Base-by-base conservation (phyloP, 2,888 invertebrate species). In the Mesodorylaimus sp. region DNA sequence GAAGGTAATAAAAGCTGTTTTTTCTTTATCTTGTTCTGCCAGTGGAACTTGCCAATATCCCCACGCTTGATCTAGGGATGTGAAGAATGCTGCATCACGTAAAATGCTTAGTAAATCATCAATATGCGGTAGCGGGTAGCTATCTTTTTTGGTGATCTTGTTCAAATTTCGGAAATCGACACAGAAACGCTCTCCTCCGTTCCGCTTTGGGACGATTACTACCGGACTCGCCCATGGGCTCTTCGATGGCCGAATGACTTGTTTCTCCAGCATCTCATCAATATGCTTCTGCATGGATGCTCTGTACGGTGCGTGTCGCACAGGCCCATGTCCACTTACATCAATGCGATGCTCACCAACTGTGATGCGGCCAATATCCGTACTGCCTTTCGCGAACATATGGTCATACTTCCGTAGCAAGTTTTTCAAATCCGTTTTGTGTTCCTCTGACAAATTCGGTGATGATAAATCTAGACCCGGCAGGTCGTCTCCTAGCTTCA, bases 1-100 rank as follows among this genome's bases (percentile, higher is more conserved):
- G 2, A 51, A 52, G 1, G 45, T 51, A 0, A 51, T 43, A 48
- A 61, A 60, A 2, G 57, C 57, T 0, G 58, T 58, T 25, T 59
- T 58, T 13, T 51, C 38, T 24, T 50, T 50, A 44, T 54, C 54
- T 2, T 37, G 45, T 26, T 52, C 47, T 2, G 41, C 43, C 19
- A 59, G 46, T 23, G 36, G 27, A 3, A 59, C 45, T 25, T 55
- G 53, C 50, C 53, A 56, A 38, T 53, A 59, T 1, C 54, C 57
- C 5, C 19, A 16, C 10, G 27, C 27, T 7, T 24, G 24, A 26
- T 43, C 44, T 10, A 43, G 27, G 24, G 44, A 26, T 3, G 44
- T 43, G 44, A 43, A 43, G 10, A n/a, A 43, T 26, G 24, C 19
- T 3, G 10, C 13, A 10, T 19, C 27, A 26, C 27, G 24, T 5